Evolutionary conservation across 2,797 vertebrate genomes (phyloP).

Genomic region (Antrozous pallidus): DNA sequence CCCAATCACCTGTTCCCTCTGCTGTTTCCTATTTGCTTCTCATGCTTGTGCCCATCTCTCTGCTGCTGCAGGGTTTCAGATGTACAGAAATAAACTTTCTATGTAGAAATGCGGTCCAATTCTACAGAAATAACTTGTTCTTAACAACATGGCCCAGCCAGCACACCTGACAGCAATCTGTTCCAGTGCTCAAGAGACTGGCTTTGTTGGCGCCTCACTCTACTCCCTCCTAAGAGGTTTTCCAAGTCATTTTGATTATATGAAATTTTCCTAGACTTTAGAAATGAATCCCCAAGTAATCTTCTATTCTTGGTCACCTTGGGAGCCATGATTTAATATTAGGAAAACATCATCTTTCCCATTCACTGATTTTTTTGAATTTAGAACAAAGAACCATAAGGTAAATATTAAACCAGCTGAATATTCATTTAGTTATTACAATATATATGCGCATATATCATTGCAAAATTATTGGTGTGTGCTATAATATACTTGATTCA

Average conservation of each 20-base stretch:
- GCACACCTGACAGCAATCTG: not conserved
- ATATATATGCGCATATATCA: not conserved
- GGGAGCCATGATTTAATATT: slow-evolving; percentile 25
- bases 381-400: slow-evolving; percentile 52
- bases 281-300: slow-evolving; percentile 47
- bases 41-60: not conserved
- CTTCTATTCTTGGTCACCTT: not conserved
- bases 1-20: rapidly evolving
- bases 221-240: slow-evolving; percentile 10
- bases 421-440: not conserved
- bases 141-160: not conserved
- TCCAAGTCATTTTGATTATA: slow-evolving; percentile 48
- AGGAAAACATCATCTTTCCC: slow-evolving; percentile 36
- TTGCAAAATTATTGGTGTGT: not conserved
- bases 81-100: not conserved
- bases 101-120: not conserved
- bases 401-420: slow-evolving; percentile 23
- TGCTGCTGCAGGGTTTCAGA: not conserved
- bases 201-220: not conserved
- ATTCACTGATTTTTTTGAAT: slow-evolving; percentile 43
- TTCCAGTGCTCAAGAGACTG: not conserved
- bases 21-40: not conserved
- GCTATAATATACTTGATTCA: not conserved
- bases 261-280: slow-evolving; percentile 24
- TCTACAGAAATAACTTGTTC: not conserved